phyloP scores from a whole-genome alignment of 2,888 invertebrate species.

The Orthosia gracilis region DNA sequence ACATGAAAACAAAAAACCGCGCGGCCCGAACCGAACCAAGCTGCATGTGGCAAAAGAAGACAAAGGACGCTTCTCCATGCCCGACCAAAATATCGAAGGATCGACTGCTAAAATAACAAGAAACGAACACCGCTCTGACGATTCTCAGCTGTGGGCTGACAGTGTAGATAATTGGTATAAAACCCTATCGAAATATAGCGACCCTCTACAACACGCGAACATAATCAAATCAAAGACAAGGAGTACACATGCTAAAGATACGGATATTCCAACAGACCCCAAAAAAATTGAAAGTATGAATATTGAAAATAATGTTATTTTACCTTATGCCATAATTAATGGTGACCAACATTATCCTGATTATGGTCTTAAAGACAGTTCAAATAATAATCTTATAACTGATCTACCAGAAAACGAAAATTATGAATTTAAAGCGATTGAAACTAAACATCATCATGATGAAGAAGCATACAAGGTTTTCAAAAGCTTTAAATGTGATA shows the following conservation, averaged over 20 bases:
- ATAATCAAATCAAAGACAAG: conserved; percentile 16
- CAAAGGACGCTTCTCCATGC: background rate
- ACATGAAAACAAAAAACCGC: conserved; percentile 64
- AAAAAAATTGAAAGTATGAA: conserved; percentile 12
- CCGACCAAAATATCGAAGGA: background rate
- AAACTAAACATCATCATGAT: conserved; percentile 39
- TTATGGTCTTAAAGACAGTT: conserved; percentile 14
- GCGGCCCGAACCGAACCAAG: conserved; percentile 66
- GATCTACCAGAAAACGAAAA: conserved; percentile 14
- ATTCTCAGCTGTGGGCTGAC: conserved; percentile 50
- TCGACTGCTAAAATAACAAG: conserved; percentile 4
- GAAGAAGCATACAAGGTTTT: conserved; percentile 52
- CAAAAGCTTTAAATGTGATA: conserved; percentile 55
- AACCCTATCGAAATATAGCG: conserved; percentile 47
- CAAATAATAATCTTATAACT: conserved; percentile 7
- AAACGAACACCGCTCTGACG: conserved; percentile 18
- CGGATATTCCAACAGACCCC: background rate
- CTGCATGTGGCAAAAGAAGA: conserved; percentile 6
- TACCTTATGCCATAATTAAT: background rate
- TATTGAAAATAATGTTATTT: conserved; percentile 22
- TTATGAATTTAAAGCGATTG: conserved; percentile 24
- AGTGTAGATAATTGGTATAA: conserved; percentile 67
- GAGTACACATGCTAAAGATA: background rate
- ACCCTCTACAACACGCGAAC: conserved; percentile 26
- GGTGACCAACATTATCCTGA: conserved; percentile 5